These are phyloP conservation scores for Acanthopagrus latus DNA, from an alignment of 2,797 vertebrate species.

Conservation along the genomic window DNA sequence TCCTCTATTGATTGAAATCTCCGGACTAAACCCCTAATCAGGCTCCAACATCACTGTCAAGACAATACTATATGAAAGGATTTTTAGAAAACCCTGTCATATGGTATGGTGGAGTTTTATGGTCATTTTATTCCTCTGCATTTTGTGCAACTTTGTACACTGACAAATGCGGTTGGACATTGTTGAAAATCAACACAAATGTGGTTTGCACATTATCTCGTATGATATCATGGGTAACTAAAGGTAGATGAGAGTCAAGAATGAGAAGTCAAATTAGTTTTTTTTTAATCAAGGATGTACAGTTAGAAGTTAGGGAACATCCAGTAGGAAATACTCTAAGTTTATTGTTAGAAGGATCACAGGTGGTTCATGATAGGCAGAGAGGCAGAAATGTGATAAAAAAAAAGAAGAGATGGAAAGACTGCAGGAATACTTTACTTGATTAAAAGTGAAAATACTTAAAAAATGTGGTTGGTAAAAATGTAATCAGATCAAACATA, in stretches of 20 bases:
- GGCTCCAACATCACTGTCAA: constrained; percentile 51
- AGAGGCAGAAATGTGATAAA: background rate
- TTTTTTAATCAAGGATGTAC: background rate
- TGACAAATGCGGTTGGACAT: background rate
- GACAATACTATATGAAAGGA: constrained; percentile 23
- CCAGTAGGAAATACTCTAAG: background rate
- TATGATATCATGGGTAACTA: background rate
- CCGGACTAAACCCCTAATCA: constrained; percentile 71
- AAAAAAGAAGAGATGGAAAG: background rate
- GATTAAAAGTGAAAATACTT: background rate
- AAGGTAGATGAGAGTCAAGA: background rate
- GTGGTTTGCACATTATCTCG: background rate
- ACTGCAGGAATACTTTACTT: background rate
- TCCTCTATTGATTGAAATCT: constrained; percentile 75
- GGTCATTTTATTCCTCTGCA: background rate
- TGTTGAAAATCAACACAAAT: background rate
- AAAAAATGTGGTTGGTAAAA: too few species aligned
- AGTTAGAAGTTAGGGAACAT: constrained; percentile 2
- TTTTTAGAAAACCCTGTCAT: constrained; percentile 38
- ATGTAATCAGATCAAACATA: too few species aligned
- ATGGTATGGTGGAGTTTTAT: constrained; percentile 12
- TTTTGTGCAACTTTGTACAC: background rate
- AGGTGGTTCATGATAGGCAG: background rate
- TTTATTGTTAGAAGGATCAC: background rate
- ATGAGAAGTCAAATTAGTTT: too few species aligned